Conservation (phyloP, 2,888 invertebrate species). For the Pristionchus arcanus region DNA sequence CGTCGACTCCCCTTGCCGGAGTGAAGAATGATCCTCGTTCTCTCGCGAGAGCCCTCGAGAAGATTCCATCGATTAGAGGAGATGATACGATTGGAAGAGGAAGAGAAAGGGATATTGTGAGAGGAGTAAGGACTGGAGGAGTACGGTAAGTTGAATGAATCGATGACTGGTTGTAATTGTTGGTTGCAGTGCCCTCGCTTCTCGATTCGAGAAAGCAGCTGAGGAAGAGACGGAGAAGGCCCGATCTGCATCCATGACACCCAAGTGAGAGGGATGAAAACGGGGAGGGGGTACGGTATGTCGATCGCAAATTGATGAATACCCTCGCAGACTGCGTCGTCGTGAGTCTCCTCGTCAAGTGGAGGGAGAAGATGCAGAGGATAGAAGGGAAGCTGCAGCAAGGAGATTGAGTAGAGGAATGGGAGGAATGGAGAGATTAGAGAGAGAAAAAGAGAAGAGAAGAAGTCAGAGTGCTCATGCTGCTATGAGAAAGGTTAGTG, state of each 20-base stretch:
- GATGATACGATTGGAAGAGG: conserved; percentile 40
- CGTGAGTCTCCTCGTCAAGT: neutral
- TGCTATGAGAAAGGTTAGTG: conserved; percentile 35
- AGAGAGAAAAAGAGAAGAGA: conserved; percentile 46
- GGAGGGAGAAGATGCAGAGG: conserved; percentile 29
- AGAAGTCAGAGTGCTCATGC: conserved; percentile 50
- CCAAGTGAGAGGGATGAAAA: neutral
- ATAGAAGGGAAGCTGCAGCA: conserved; percentile 29
- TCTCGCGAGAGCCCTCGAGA: conserved; percentile 47
- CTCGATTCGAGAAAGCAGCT: conserved; percentile 52
- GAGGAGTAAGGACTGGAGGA: neutral
- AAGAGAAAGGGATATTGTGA: neutral
- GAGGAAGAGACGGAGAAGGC: conserved; percentile 22
- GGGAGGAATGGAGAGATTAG: conserved; percentile 42
- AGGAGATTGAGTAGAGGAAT: conserved; percentile 43
- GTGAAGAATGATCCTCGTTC: conserved; percentile 33
- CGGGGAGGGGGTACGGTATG: neutral
- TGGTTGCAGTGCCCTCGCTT: conserved; percentile 33
- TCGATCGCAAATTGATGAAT: neutral
- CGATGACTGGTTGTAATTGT: neutral
- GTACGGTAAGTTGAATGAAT: neutral
- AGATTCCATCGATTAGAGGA: conserved; percentile 54
- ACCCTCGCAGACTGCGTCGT: neutral
- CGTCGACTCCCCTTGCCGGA: conserved; percentile 48
- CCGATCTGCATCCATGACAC: conserved; percentile 12